These are phyloP conservation scores for Drosophila santomea DNA, from an alignment of 1,140 invertebrate genomes.

Conservation along the genomic window DNA sequence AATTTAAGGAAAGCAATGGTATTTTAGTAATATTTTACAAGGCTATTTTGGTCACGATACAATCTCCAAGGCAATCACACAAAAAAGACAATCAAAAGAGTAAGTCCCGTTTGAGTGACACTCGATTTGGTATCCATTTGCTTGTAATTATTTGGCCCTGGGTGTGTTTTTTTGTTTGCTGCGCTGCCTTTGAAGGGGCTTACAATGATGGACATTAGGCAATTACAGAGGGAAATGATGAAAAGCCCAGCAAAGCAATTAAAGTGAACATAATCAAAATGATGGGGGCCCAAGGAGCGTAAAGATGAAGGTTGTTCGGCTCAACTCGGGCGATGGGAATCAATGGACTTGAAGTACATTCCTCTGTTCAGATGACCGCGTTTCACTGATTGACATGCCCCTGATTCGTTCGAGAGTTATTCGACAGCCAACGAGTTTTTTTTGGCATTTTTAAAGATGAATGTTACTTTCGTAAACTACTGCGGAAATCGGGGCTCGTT, in stretches of 20 bases:
- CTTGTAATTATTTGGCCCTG: slow-evolving; percentile 54
- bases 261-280: slow-evolving; percentile 14
- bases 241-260: slow-evolving; percentile 42
- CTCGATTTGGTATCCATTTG: slow-evolving; percentile 37
- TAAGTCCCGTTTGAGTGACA: slow-evolving; percentile 55
- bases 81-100: slow-evolving; percentile 52
- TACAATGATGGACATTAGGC: slow-evolving; percentile 67
- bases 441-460: background rate
- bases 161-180: slow-evolving; percentile 15
- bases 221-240: slow-evolving; percentile 48
- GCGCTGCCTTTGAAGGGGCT: slow-evolving; percentile 31
- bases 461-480: background rate
- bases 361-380: slow-evolving; percentile 1
- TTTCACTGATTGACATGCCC: slow-evolving; percentile 20
- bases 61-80: slow-evolving; percentile 5
- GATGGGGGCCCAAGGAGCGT: slow-evolving; percentile 2
- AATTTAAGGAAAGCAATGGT: no score
- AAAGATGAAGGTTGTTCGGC: slow-evolving; percentile 8
- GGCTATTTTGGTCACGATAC: no score
- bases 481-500: background rate
- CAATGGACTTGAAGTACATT: slow-evolving; percentile 32
- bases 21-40: no score
- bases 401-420: slow-evolving; percentile 16
- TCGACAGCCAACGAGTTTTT: background rate
- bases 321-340: slow-evolving; percentile 24